Conservation (phyloP, 2,113 vertebrate species). For the Calyptomena viridis region DNA sequence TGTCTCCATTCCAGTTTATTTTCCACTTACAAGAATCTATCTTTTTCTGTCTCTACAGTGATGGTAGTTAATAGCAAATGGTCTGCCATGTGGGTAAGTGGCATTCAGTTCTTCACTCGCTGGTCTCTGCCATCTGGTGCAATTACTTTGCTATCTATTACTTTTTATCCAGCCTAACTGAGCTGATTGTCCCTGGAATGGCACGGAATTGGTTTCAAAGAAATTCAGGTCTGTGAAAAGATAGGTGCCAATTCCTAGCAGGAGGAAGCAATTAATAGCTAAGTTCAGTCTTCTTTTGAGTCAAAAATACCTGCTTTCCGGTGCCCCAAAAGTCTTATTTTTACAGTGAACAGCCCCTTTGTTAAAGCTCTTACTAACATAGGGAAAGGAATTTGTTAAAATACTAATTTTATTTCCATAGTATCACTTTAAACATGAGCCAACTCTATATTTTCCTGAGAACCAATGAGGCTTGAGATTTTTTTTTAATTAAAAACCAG, state of each 20-base stretch:
- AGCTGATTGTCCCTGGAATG: not conserved
- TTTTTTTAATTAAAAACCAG: slow-evolving; percentile 54
- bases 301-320: not conserved
- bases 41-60: not conserved
- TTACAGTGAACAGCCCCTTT: not conserved
- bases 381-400: not conserved
- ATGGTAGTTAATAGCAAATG: slow-evolving; percentile 7
- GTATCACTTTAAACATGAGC: slow-evolving; percentile 12
- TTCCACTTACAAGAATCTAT: not conserved
- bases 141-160: slow-evolving; percentile 17
- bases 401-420: slow-evolving; percentile 27
- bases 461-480: slow-evolving; percentile 46
- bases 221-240: not conserved
- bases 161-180: not conserved
- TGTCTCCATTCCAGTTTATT: not conserved
- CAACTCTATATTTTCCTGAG: slow-evolving; percentile 21
- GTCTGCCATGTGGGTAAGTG: slow-evolving; percentile 11
- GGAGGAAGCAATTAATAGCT: not conserved
- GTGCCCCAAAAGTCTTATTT: slow-evolving; percentile 2
- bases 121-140: slow-evolving; percentile 18
- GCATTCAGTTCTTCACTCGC: not conserved
- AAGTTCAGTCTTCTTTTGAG: not conserved
- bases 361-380: not conserved
- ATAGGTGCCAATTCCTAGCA: not conserved
- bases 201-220: not conserved